Base-by-base conservation (phyloP, 2,797 vertebrate species). In the Trachurus trachurus region DNA sequence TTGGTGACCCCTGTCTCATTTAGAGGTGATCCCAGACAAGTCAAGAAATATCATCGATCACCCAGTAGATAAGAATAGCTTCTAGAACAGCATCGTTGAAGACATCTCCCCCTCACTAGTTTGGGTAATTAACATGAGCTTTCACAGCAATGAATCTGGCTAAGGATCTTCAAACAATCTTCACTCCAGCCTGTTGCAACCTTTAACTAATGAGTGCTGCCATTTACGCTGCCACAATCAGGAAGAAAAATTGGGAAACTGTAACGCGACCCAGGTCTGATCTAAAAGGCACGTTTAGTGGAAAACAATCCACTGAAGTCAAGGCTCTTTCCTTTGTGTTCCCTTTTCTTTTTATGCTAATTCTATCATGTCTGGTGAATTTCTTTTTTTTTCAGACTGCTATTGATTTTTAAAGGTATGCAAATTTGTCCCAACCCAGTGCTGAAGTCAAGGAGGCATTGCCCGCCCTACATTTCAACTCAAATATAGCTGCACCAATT, bases 401-500 rank as follows among this genome's bases (percentile, higher is more conserved):
- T 67, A 72, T 83, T 86, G 84, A 82, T 89, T 91, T 89, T 86
- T 76, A 68, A 89, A 87, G 47, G 45, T 69, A 83, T 88, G 85
- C 70, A 89, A 80, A 87, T 86, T 68, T 83, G 76, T 89, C 85
- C 77, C 69, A 79, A 67, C 44, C 52, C 68, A 76, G 54, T 66
- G 47, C 21, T 78, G 37, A 87, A 90, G 88, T 90, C 83, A 90
- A 86, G 68, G 71, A 92, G 86, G 84, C 82, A 85, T 75, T 83
- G 81, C 89, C 84, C 80, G 79, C 34, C 86, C 92, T 92, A 93
- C 87, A 91, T 94, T 89, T 40, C 59, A 84, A 85, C 84, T 92
- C 89, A 89, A 88, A 92, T 93, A 90, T 92, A 93, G 92, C 87
- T 74, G 56, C 68, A 45, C 76, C 87, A 93, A 94, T 94, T 92